phyloP scores from a whole-genome alignment of 2,113 vertebrate species.

The Neogobius melanostomus region DNA sequence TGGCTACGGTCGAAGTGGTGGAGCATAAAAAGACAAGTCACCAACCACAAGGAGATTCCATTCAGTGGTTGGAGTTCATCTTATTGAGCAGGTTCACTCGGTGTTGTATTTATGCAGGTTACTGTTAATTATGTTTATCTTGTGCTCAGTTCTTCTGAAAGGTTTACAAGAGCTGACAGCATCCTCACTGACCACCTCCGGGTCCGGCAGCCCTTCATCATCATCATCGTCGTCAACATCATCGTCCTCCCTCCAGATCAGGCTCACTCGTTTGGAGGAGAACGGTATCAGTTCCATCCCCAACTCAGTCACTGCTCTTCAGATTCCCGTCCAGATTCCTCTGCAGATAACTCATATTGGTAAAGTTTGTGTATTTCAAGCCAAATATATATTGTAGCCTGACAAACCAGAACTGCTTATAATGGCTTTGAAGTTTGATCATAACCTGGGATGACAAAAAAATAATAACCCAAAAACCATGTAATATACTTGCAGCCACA shows the following conservation, averaged over 20 bases:
- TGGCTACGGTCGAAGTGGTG: slow-evolving; percentile 99
- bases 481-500: slow-evolving; percentile 36
- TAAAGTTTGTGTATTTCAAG: slow-evolving; percentile 67
- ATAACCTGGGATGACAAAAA: no score
- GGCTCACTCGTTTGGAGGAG: slow-evolving; percentile 88
- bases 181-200: slow-evolving; percentile 76
- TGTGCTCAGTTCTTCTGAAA: slow-evolving; percentile 87
- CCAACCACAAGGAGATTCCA: slow-evolving; percentile 97
- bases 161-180: slow-evolving; percentile 93
- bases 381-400: no score
- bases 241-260: slow-evolving; percentile 83
- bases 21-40: slow-evolving; percentile 98
- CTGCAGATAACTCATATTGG: slow-evolving; percentile 96
- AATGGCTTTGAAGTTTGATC: no score
- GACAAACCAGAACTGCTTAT: no score
- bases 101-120: neutral
- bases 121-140: neutral
- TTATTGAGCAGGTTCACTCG: neutral
- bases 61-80: slow-evolving; percentile 67
- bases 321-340: slow-evolving; percentile 87
- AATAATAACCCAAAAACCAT: neutral
- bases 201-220: slow-evolving; percentile 63
- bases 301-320: slow-evolving; percentile 85
- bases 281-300: slow-evolving; percentile 69
- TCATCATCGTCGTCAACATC: slow-evolving; percentile 48